Evolutionary conservation across 2,113 vertebrate genomes (phyloP), one percentile per base, ranked within the genome.

Genomic region (Grallaria varia): DNA sequence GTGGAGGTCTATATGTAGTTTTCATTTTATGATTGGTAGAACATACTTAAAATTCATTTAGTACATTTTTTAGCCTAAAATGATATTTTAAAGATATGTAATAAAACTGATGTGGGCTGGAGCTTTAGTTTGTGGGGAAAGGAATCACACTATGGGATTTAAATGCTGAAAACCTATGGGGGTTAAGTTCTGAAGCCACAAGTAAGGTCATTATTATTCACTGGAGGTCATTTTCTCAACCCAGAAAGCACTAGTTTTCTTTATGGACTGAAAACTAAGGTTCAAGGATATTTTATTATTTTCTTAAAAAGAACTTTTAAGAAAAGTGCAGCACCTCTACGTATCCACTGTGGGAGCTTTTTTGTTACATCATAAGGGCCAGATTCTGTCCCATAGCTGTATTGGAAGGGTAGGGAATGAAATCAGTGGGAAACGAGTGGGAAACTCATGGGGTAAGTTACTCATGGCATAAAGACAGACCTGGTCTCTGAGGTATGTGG

Each of bases 151-250:
- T 77, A 2, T 80, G 63, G 58, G 64, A 87, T 67, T 78, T 53
- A 81, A 88, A 90, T 69, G 31, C 68, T 84, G 76, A 77, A 89
- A 96, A 74, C 45, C 53, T 47, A 6, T 19, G 58, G 71, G 71
- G 27, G 69, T 95, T 83, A 76, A 79, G 47, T 63, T 95, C 78
- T 91, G 91, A 91, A 93, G 89, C 71, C 87, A 91, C 89, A 91
- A 84, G 77, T 53, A 45, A 62, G n/a, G 93, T 58, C 23, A 14
- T 96, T 90, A 89, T 85, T 93, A 79, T 79, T 91, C 84, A 83
- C 42, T 47, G 14, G 68, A 88, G 87, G 74, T 94, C 3, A 39
- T 68, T 89, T 97, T 87, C 62, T 76, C 82, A 83, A 63, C 28
- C 28, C 45, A 91, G 84, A 94, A 79, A 85, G 22, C 49, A 39